A percentile compares a stretch with the other conserved stretches of the same genome.
phyloP scores from a whole-genome alignment of 2,888 invertebrate genomes.

The Pedicia rivosa region DNA sequence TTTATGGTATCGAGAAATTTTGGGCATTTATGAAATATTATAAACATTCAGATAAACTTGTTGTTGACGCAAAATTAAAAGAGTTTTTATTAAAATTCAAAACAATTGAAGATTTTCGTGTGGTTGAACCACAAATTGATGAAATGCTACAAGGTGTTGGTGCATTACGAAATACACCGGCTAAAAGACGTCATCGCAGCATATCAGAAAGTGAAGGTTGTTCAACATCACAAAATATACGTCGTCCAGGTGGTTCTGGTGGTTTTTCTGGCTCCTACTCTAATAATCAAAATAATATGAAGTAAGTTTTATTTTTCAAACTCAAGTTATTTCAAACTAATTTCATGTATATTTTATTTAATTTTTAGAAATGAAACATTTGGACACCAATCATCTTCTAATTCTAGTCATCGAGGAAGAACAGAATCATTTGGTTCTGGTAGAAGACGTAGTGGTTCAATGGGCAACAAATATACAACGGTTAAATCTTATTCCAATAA shows the following conservation, averaged over 20 bases:
- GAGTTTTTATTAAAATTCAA: conserved; percentile 64
- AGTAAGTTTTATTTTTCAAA: background rate
- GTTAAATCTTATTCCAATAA: conserved; percentile 1
- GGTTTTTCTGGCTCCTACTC: background rate
- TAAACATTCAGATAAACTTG: conserved; percentile 58
- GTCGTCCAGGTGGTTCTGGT: conserved; percentile 1
- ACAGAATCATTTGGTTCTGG: conserved; percentile 29
- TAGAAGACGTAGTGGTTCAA: conserved; percentile 28
- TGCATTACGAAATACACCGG: conserved; percentile 31
- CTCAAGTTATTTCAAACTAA: too few relatives aligned
- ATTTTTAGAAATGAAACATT: conserved; percentile 23
- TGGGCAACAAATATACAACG: conserved; percentile 22
- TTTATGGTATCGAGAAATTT: conserved; percentile 97
- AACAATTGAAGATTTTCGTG: conserved; percentile 79
- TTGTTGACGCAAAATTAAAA: conserved; percentile 55
- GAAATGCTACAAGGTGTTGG: conserved; percentile 39
- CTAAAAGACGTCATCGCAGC: conserved; percentile 44
- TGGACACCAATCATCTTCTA: conserved; percentile 18
- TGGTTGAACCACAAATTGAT: conserved; percentile 44
- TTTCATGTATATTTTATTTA: too few relatives aligned
- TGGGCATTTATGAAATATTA: conserved; percentile 98
- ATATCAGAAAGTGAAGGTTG: conserved; percentile 45
- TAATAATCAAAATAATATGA: conserved; percentile 4
- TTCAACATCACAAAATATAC: conserved; percentile 20
- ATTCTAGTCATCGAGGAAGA: conserved; percentile 22